Conservation (phyloP, 2,113 vertebrate species). For the Scatophagus argus region DNA sequence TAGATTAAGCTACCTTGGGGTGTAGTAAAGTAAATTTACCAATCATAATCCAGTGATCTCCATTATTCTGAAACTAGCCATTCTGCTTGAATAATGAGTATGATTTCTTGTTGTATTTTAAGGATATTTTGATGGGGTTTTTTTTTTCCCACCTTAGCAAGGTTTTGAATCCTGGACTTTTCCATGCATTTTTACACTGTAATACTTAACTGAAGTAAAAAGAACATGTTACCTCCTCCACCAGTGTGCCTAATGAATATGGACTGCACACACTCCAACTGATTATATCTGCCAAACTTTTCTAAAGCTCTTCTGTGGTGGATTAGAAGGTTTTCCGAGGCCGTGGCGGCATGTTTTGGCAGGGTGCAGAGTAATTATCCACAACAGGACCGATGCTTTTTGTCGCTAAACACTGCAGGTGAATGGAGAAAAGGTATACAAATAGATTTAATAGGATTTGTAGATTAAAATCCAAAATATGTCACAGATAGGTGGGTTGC, state of each 20-base stretch:
- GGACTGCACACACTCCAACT: conserved; percentile 8
- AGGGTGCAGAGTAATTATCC: conserved; percentile 30
- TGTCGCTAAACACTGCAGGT: conserved; percentile 26
- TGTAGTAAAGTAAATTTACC: too few species aligned
- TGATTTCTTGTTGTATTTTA: too few species aligned
- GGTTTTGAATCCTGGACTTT: too few species aligned
- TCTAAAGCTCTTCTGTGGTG: conserved; percentile 15
- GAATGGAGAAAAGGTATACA: neutral
- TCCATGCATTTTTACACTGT: too few species aligned
- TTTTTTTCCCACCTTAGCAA: too few species aligned
- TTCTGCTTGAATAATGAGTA: too few species aligned
- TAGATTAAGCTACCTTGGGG: too few species aligned
- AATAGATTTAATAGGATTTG: conserved; percentile 2
- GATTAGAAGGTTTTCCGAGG: conserved; percentile 4
- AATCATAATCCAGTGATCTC: too few species aligned
- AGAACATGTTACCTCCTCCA: too few species aligned
- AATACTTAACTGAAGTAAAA: too few species aligned
- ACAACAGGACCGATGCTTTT: conserved; percentile 17
- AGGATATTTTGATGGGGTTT: too few species aligned
- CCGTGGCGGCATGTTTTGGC: conserved; percentile 22
- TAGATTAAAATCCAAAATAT: neutral
- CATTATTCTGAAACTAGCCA: too few species aligned
- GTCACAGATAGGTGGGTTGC: neutral
- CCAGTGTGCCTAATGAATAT: conserved; percentile 2
- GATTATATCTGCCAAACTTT: conserved; percentile 17